phyloP scores from a whole-genome alignment of 2,797 vertebrate species.

The Meda fulgida region DNA sequence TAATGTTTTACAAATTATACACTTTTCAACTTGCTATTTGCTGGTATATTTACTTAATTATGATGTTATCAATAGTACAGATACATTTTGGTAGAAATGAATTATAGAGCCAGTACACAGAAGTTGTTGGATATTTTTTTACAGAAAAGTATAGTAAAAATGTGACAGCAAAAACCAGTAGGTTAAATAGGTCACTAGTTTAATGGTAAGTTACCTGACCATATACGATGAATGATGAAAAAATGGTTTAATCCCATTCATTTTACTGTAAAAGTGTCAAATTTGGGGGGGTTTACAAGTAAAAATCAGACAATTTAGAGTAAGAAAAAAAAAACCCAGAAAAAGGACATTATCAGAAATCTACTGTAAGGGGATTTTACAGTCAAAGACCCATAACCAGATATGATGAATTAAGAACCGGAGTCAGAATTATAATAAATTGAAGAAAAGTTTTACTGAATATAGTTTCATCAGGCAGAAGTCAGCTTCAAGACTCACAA shows the following conservation, averaged over 20 bases:
- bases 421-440: too few species aligned
- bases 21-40: not conserved
- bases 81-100: not conserved
- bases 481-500: too few species aligned
- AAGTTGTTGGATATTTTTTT: not conserved
- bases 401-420: too few species aligned
- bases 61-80: not conserved
- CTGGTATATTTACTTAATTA: not conserved
- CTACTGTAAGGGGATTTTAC: too few species aligned
- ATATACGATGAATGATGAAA: not conserved
- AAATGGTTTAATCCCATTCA: not conserved
- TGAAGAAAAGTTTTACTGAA: too few species aligned
- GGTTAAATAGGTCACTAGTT: not conserved
- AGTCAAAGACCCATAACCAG: too few species aligned
- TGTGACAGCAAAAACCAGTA: not conserved
- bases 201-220: not conserved
- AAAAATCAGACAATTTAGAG: not conserved
- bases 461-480: too few species aligned
- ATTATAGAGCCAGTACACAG: not conserved
- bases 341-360: not conserved
- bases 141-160: not conserved
- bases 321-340: not conserved
- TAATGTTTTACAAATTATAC: not conserved
- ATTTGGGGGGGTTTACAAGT: not conserved
- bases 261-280: not conserved